Evolutionary conservation across 53 echinoderm and acorn worm genomes (phyloP).

Genomic region (Holothuria scabra): DNA sequence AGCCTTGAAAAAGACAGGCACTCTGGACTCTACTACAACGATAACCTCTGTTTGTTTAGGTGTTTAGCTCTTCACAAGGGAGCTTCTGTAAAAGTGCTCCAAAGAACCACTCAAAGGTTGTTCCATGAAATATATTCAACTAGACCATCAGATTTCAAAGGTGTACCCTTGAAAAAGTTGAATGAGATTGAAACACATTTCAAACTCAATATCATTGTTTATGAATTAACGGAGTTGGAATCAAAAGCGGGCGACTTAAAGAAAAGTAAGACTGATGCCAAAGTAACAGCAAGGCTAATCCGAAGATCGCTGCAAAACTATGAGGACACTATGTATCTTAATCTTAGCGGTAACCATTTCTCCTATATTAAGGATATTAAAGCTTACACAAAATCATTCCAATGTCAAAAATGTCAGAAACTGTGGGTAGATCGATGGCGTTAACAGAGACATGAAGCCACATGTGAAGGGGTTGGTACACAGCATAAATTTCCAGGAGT

Average conservation of each 20-base stretch:
- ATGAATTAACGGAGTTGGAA: neutral
- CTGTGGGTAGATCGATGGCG: slow-evolving; percentile 2
- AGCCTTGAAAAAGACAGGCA: slow-evolving; percentile 3
- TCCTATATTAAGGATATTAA: slow-evolving; percentile 56
- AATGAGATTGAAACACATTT: slow-evolving; percentile 50
- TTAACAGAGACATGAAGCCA: slow-evolving; percentile 39
- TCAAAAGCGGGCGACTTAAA: neutral
- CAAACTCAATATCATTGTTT: slow-evolving; percentile 45
- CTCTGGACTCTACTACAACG: neutral
- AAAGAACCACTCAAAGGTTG: neutral
- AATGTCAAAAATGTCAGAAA: slow-evolving; percentile 50
- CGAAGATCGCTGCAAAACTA: slow-evolving; percentile 11
- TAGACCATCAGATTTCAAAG: neutral
- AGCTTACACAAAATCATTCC: slow-evolving; percentile 47
- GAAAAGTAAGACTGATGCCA: slow-evolving; percentile 4
- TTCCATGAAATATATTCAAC: neutral
- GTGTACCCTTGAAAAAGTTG: slow-evolving; percentile 42
- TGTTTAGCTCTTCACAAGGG: slow-evolving; percentile 29
- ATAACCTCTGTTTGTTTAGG: slow-evolving; percentile 27
- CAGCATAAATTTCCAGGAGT: slow-evolving; percentile 34
- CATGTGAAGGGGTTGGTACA: slow-evolving; percentile 51
- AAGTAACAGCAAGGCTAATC: slow-evolving; percentile 38
- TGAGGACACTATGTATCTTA: slow-evolving; percentile 50
- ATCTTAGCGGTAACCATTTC: slow-evolving; percentile 33
- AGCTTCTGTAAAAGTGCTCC: neutral